These are phyloP conservation scores for Thaumatotibia leucotreta DNA, from an alignment of 1,140 invertebrate genomes.

Conservation along the genomic window DNA sequence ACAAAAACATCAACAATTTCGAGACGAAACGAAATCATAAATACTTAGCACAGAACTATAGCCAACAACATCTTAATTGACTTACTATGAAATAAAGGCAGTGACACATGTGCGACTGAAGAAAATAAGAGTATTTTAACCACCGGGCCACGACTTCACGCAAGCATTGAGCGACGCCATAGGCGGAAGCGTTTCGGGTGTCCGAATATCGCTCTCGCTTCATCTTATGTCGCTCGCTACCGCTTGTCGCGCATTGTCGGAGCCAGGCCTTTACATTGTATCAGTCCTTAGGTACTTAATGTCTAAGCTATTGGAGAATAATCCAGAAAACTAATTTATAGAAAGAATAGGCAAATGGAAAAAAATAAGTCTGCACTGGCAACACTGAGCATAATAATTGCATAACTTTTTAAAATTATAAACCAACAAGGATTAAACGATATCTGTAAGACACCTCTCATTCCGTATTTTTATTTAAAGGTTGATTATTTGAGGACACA, in stretches of 20 bases:
- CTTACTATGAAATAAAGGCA: slow-evolving; percentile 33
- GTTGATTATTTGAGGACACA: too few species aligned
- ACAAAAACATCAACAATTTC: slow-evolving; percentile 63
- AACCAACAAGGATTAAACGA: too few species aligned
- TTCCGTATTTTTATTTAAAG: too few species aligned
- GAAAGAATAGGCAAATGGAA: neutral
- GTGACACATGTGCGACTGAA: slow-evolving; percentile 33
- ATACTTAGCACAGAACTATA: slow-evolving; percentile 27
- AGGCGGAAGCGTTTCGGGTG: too few species aligned
- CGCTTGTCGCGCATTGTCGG: too few species aligned
- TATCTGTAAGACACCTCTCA: too few species aligned
- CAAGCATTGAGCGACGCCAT: too few species aligned
- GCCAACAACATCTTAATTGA: slow-evolving; percentile 30
- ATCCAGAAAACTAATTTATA: neutral
- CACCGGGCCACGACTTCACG: too few species aligned
- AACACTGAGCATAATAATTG: neutral
- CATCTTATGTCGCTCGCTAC: too few species aligned
- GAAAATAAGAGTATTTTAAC: slow-evolving; percentile 34
- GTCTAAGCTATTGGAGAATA: slow-evolving; percentile 29
- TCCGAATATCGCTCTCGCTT: too few species aligned
- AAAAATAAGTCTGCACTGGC: neutral
- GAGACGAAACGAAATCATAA: slow-evolving; percentile 33
- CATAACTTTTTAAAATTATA: too few species aligned
- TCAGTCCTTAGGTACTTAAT: slow-evolving; percentile 68
- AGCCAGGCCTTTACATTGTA: slow-evolving; percentile 52